phyloP scores from a whole-genome alignment of 2,888 invertebrate species.

The Empis stercorea region DNA sequence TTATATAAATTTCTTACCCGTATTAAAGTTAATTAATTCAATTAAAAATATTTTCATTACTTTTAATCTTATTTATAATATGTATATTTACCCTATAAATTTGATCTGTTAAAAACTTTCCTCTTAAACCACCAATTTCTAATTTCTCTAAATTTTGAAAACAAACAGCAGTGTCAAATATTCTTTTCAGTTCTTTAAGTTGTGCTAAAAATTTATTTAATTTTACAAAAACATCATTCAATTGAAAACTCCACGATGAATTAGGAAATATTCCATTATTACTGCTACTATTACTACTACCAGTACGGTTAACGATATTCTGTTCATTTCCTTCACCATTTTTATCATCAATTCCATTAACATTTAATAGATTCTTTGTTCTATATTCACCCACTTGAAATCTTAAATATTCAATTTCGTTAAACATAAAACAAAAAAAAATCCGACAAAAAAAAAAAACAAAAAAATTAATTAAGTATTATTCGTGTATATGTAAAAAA shows the following conservation, averaged over 20 bases:
- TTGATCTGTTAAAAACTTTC: constrained; percentile 27
- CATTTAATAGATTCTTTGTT: background rate
- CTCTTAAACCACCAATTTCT: constrained; percentile 48
- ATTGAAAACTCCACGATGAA: constrained; percentile 56
- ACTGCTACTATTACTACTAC: no score
- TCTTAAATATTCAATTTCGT: no score
- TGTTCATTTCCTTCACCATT: background rate
- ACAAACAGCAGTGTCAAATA: constrained; percentile 67
- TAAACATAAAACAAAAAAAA: no score
- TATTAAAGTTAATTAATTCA: background rate
- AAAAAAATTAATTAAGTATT: no score
- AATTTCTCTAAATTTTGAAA: constrained; percentile 80
- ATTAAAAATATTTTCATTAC: background rate
- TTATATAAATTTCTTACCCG: no score
- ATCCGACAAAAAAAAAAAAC: no score
- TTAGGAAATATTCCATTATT: constrained; percentile 17
- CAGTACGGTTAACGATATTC: no score
- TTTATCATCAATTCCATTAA: background rate
- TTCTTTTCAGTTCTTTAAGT: constrained; percentile 50
- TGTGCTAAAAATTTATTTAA: constrained; percentile 51
- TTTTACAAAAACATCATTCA: constrained; percentile 56
- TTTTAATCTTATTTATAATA: no score
- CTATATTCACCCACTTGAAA: no score
- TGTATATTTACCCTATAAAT: constrained; percentile 21
- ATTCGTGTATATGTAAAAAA: no score